phyloP scores from a whole-genome alignment of 1,140 invertebrate genomes.

The Drosophila simulans region DNA sequence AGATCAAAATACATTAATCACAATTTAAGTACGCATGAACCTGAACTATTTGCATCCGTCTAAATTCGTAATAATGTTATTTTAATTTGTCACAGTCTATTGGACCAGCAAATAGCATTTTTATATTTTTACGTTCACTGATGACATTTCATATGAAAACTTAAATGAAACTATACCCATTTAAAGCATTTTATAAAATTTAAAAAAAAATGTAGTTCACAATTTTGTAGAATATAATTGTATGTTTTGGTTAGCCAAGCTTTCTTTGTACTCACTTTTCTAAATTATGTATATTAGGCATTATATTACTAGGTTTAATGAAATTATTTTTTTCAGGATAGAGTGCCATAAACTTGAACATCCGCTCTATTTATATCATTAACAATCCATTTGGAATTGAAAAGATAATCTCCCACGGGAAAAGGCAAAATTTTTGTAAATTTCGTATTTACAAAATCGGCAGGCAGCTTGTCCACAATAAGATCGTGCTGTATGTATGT shows the following conservation, averaged over 20 bases:
- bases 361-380: neutral
- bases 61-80: neutral
- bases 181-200: too few relatives aligned
- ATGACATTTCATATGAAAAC: too few relatives aligned
- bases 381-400: neutral
- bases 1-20: too few relatives aligned
- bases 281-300: too few relatives aligned
- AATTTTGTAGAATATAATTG: too few relatives aligned
- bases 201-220: too few relatives aligned
- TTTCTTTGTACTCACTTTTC: too few relatives aligned
- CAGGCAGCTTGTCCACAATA: slow-evolving; percentile 10
- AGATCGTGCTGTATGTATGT: slow-evolving; percentile 8
- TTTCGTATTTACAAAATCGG: neutral
- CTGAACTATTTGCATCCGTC: neutral
- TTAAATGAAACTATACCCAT: too few relatives aligned
- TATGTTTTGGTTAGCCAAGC: too few relatives aligned
- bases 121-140: too few relatives aligned
- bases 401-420: neutral
- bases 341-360: neutral
- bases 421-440: neutral
- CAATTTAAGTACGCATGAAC: too few relatives aligned
- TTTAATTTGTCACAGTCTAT: neutral
- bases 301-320: neutral
- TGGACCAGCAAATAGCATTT: neutral
- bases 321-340: neutral